Evolutionary conservation across 1,140 invertebrate genomes (phyloP).

Genomic region (Wiebesia pumilae): DNA sequence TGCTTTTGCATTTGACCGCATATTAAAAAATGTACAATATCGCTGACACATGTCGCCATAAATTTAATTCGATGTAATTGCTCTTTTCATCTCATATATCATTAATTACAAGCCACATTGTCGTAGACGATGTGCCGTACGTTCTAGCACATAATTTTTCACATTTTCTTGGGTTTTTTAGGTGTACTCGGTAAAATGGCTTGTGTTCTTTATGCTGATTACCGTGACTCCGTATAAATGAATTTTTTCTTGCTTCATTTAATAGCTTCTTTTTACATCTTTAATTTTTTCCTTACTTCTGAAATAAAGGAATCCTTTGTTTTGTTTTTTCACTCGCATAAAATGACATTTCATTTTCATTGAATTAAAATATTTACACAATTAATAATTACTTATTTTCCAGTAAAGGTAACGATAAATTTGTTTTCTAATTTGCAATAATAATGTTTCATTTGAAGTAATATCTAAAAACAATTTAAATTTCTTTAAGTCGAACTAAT

Average conservation of each 20-base stretch:
- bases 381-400: background rate
- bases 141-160: background rate
- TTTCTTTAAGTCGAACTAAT: background rate
- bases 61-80: too few relatives aligned
- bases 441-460: background rate
- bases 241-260: conserved; percentile 17
- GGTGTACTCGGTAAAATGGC: background rate
- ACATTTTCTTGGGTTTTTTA: background rate
- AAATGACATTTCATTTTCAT: background rate
- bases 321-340: background rate
- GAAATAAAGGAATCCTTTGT: conserved; percentile 7
- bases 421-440: background rate
- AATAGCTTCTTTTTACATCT: background rate
- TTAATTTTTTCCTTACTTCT: background rate
- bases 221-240: background rate
- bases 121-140: background rate
- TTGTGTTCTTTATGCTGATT: conserved; percentile 25
- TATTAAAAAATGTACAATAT: too few relatives aligned
- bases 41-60: too few relatives aligned
- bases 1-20: too few relatives aligned
- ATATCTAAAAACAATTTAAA: background rate
- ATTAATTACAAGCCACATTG: background rate
- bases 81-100: too few relatives aligned
- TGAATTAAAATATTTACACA: background rate
- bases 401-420: background rate